Evolutionary conservation across 1,140 invertebrate species (phyloP).

Genomic region (Oscheius sp.): DNA sequence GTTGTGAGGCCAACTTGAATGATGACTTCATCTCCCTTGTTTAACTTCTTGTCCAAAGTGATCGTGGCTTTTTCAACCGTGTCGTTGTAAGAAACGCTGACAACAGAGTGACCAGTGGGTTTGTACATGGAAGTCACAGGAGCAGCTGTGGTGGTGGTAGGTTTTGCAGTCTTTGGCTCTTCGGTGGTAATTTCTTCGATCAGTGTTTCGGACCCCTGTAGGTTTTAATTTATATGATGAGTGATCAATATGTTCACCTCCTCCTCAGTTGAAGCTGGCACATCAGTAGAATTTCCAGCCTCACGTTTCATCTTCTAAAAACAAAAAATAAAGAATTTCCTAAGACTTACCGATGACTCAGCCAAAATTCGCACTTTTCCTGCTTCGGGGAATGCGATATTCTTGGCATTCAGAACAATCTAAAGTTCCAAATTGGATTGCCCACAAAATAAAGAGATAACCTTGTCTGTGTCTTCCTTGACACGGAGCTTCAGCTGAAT

Average conservation of each 20-base stretch:
- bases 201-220: too few species aligned
- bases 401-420: not conserved
- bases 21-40: not conserved
- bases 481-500: not conserved
- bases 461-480: not conserved
- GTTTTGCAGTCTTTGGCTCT: too few species aligned
- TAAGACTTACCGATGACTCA: not conserved
- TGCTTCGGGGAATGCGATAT: not conserved
- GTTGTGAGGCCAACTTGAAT: not conserved
- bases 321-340: too few species aligned
- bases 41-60: not conserved
- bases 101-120: not conserved
- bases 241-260: too few species aligned
- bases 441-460: too few species aligned
- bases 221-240: too few species aligned
- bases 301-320: too few species aligned
- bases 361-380: not conserved
- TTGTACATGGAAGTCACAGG: too few species aligned
- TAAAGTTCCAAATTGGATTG: too few species aligned
- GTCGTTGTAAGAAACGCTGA: not conserved
- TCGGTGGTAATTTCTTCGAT: slow-evolving; percentile 5
- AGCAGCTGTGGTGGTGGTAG: too few species aligned
- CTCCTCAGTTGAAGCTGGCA: too few species aligned
- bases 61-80: not conserved
- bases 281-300: too few species aligned